These are phyloP conservation scores for Junonia oenone DNA, from an alignment of 2,888 invertebrate species.

Conservation along the genomic window DNA sequence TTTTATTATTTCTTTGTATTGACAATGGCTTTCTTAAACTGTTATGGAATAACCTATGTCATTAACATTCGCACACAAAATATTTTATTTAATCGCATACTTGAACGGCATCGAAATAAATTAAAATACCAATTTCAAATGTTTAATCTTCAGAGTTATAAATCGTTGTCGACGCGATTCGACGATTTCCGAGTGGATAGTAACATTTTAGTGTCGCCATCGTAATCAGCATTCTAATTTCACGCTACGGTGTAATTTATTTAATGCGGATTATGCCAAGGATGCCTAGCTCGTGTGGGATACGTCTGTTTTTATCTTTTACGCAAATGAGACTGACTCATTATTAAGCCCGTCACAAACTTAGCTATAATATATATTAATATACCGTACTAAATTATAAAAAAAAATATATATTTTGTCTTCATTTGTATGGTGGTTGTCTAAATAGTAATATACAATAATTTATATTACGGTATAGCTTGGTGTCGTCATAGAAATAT, in stretches of 20 bases:
- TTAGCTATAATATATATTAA: too few relatives aligned
- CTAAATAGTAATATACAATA: too few relatives aligned
- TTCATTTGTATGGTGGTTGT: too few relatives aligned
- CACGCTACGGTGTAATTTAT: slow-evolving; percentile 23
- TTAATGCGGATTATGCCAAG: slow-evolving; percentile 20
- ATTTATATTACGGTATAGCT: too few relatives aligned
- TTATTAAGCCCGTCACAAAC: too few relatives aligned
- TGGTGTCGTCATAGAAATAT: too few relatives aligned
- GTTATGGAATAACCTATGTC: too few relatives aligned
- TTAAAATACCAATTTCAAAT: background rate
- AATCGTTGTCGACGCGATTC: slow-evolving; percentile 6
- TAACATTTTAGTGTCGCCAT: slow-evolving; percentile 18
- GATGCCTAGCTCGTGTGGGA: slow-evolving; percentile 18
- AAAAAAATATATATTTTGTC: too few relatives aligned
- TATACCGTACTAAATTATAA: too few relatives aligned
- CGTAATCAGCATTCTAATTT: slow-evolving; percentile 26
- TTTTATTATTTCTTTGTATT: background rate
- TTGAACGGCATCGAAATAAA: background rate
- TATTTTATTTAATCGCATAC: background rate
- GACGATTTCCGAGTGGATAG: slow-evolving; percentile 21
- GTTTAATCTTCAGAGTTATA: background rate
- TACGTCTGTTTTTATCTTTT: slow-evolving; percentile 9
- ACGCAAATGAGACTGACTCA: background rate
- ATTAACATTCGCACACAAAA: background rate
- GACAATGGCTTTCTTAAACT: too few relatives aligned